Base-by-base conservation (phyloP, 1,140 invertebrate genomes). In the Drosophila burlai region DNA sequence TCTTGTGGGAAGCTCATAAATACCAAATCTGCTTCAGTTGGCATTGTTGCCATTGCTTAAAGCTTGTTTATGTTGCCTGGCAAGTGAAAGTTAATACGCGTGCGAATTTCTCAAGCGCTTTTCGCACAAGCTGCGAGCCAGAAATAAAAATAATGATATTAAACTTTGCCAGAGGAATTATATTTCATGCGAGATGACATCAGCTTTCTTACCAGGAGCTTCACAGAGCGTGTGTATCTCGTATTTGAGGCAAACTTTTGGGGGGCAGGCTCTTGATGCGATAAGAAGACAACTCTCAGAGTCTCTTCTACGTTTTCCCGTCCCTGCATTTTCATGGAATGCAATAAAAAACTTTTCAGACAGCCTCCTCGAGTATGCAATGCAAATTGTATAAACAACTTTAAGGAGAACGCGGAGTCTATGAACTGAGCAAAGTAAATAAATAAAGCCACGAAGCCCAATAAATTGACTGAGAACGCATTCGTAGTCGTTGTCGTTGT, bases 321-420 rank as follows among this genome's bases (percentile, higher is more conserved):
- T 34, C 36, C 40, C 50, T 87, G 85, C 83, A 83, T 61, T 78
- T 46, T 29, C 81, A 74, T 78, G 81, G 73, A 87, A 87, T 87
- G 85, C 84, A 87, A 87, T 87, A 90, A 90, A 87, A 89, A 87
- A 87, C 81, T 90, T 87, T 84, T 84, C 81, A 87, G 84, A 87
- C 84, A 73, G 78, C 69, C 73, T 49, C 15, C 45, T 24, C 49
- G 11, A 75, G 62, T 26, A 75, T 78, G 84, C 81, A 81, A 84
- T 87, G 85, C 85, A 89, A 87, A 87, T 81, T 89, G 73, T 81
- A 46, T 66, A 80, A 24, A 49, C 49, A 65, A 54, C 72, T 80
- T 80, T 76, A 83, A 43, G 76, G 45, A 40, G 36, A 55, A 21
- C 8, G 52, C 52, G 29, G 36, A 57, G 31, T 40, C 72, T 45